These are phyloP conservation scores for Anoplophora glabripennis DNA, from an alignment of 1,140 invertebrate species.

Conservation along the genomic window DNA sequence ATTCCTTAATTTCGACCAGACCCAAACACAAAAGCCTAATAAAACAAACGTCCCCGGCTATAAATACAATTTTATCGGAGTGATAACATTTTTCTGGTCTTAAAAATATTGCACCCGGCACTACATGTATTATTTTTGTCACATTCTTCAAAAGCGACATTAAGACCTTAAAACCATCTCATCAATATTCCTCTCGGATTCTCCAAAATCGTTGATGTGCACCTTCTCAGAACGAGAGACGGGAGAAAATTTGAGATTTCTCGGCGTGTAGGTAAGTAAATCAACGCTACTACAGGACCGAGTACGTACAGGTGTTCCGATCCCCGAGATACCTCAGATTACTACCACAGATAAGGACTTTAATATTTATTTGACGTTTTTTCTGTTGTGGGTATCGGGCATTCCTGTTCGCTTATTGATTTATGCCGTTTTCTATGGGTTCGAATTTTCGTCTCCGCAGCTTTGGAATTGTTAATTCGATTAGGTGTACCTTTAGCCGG, in stretches of 20 bases:
- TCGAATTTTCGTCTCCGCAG: neutral
- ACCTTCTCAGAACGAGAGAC: conserved; percentile 10
- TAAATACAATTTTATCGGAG: neutral
- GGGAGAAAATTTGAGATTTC: conserved; percentile 12
- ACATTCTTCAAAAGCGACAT: conserved; percentile 18
- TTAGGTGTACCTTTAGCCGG: too few species aligned
- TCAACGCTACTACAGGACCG: neutral
- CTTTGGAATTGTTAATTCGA: too few species aligned
- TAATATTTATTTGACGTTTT: conserved; percentile 17
- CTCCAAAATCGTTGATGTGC: conserved; percentile 19
- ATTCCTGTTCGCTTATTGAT: conserved; percentile 11
- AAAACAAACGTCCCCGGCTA: too few species aligned
- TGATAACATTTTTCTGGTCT: conserved; percentile 14
- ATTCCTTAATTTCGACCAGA: too few species aligned
- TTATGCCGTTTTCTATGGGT: conserved; percentile 17
- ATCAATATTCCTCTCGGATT: conserved; percentile 20
- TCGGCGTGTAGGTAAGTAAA: conserved; percentile 9
- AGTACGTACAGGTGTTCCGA: conserved; percentile 16
- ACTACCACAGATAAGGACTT: conserved; percentile 10
- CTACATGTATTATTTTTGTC: conserved; percentile 20
- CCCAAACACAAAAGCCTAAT: too few species aligned
- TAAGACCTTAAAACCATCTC: conserved; percentile 14
- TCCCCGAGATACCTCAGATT: conserved; percentile 13
- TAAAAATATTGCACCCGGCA: conserved; percentile 1
- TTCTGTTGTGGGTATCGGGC: neutral